phyloP scores from a whole-genome alignment of 1,140 invertebrate species.

The Penaeus vannamei region DNA sequence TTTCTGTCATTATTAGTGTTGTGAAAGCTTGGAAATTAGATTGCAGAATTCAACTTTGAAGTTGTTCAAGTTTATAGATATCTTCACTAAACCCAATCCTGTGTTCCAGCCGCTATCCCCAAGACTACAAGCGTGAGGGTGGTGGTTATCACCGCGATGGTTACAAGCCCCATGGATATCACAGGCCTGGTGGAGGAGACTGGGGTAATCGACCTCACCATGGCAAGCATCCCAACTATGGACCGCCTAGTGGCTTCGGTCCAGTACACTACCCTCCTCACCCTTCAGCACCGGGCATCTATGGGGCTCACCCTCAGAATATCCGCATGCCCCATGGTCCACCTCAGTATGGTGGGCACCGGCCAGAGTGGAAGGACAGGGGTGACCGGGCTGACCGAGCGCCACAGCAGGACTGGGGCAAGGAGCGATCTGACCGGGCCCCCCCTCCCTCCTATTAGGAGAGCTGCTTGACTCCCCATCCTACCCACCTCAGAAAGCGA shows the following conservation, averaged over 20 bases:
- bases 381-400: conserved; percentile 48
- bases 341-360: conserved; percentile 42
- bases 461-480: no score
- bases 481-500: no score
- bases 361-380: conserved; percentile 61
- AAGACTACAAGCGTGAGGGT: conserved; percentile 56
- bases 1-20: neutral
- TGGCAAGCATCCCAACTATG: conserved; percentile 52
- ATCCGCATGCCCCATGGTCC: conserved; percentile 47
- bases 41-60: no score
- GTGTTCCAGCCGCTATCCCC: conserved; percentile 54
- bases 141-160: conserved; percentile 55
- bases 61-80: no score
- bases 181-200: conserved; percentile 48
- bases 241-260: conserved; percentile 41
- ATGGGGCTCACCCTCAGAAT: conserved; percentile 38
- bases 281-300: conserved; percentile 44
- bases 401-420: conserved; percentile 51
- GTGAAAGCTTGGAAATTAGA: no score
- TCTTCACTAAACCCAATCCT: neutral
- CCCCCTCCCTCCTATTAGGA: neutral
- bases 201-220: conserved; percentile 52
- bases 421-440: conserved; percentile 44
- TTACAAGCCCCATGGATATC: conserved; percentile 61
- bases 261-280: conserved; percentile 38